These are phyloP conservation scores for Myiotriccus ornatus DNA, from an alignment of 2,797 vertebrate species.

Conservation along the genomic window DNA sequence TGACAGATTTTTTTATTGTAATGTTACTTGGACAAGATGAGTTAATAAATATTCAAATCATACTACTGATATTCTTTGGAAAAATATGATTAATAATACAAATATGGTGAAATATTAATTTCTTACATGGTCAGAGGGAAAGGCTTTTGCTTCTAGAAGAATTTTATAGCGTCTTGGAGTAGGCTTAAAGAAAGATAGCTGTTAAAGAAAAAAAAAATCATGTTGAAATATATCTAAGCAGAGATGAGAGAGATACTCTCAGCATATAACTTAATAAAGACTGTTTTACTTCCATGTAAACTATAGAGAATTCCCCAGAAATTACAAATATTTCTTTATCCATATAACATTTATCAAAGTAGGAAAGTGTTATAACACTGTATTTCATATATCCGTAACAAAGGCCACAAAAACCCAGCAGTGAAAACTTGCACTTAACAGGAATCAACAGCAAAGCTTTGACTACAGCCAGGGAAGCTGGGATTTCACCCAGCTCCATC, in stretches of 20 bases:
- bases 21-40: conserved; percentile 59
- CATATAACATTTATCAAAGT: not conserved
- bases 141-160: conserved; percentile 90
- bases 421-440: not conserved
- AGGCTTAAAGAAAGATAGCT: conserved; percentile 96
- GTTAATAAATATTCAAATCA: conserved; percentile 71
- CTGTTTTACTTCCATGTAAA: not conserved
- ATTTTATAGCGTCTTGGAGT: conserved; percentile 87
- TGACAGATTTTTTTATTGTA: conserved; percentile 70
- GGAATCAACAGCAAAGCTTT: not conserved
- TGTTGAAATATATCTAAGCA: conserved; percentile 2
- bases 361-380: not conserved
- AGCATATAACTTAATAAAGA: conserved; percentile 11
- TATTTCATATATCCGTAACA: not conserved
- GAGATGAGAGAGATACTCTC: not conserved
- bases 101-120: conserved; percentile 68
- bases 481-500: not conserved
- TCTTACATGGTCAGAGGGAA: conserved; percentile 95
- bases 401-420: not conserved
- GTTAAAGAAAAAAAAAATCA: conserved; percentile 30
- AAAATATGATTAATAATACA: conserved; percentile 68
- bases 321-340: not conserved
- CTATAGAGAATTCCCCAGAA: conserved; percentile 8
- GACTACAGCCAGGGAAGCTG: not conserved
- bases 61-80: conserved; percentile 38